These are phyloP conservation scores for Alectura lathami DNA, from an alignment of 2,113 vertebrate species.

Conservation along the genomic window DNA sequence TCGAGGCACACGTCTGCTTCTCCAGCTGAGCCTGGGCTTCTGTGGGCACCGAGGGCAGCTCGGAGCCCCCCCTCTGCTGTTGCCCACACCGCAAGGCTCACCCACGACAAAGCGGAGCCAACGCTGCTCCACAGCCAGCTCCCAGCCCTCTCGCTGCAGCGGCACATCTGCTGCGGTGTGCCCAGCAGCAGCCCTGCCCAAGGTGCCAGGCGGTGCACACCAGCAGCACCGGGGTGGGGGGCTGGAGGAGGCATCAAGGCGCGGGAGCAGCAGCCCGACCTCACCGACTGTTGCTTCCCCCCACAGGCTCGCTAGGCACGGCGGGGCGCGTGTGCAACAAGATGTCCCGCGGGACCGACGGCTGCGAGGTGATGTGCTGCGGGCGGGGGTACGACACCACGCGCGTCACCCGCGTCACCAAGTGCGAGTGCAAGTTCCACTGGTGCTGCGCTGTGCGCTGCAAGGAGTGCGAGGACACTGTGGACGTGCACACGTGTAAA, in stretches of 20 bases:
- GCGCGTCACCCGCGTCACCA: conserved; percentile 89
- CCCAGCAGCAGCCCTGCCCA: rapidly evolving
- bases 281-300: not conserved
- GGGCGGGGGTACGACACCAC: conserved; percentile 98
- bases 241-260: rapidly evolving
- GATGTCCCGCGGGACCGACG: conserved; percentile 87
- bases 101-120: not conserved
- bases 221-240: rapidly evolving
- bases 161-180: no score
- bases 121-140: not conserved
- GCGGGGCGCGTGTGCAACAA: conserved; percentile 93
- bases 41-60: not conserved
- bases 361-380: conserved; percentile 99
- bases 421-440: conserved; percentile 99
- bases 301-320: conserved; percentile 91
- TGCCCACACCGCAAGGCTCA: rapidly evolving
- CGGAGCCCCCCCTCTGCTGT: not conserved
- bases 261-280: not conserved
- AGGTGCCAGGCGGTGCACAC: rapidly evolving
- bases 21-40: not conserved
- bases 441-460: conserved; percentile 98
- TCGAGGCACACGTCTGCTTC: no score
- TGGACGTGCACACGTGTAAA: conserved; percentile 97
- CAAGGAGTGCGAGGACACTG: conserved; percentile 91
- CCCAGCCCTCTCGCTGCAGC: not conserved